phyloP scores from a whole-genome alignment of 2,113 vertebrate genomes.

The Coturnix japonica region DNA sequence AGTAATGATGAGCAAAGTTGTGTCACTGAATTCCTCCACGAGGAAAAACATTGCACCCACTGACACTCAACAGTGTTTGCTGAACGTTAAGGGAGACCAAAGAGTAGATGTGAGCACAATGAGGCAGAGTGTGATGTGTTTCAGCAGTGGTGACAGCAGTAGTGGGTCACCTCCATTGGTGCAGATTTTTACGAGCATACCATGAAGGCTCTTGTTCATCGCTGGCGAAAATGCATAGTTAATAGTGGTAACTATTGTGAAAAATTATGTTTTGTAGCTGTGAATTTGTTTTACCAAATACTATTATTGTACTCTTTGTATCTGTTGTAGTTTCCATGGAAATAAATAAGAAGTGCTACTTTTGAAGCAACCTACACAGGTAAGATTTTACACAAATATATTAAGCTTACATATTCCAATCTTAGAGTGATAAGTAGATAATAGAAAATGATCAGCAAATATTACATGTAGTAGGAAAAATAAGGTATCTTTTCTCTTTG shows the following conservation, averaged over 20 bases:
- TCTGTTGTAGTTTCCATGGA: background rate
- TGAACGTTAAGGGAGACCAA: background rate
- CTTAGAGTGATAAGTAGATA: constrained; percentile 23
- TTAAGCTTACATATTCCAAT: constrained; percentile 6
- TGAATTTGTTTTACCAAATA: background rate
- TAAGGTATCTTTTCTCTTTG: background rate
- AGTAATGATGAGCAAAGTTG: background rate
- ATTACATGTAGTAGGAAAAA: constrained; percentile 31
- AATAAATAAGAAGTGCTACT: no score
- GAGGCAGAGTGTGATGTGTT: background rate
- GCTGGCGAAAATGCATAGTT: no score
- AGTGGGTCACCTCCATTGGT: no score
- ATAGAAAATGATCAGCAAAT: constrained; percentile 47
- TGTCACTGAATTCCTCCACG: background rate
- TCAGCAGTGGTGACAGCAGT: background rate
- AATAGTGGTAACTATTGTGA: background rate
- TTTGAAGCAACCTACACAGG: background rate
- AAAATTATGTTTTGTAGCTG: background rate
- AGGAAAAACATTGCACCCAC: background rate
- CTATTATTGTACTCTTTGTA: background rate
- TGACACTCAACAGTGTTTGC: background rate
- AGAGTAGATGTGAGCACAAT: background rate
- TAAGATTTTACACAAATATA: constrained; percentile 36
- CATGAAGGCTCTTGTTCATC: no score
- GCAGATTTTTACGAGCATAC: no score